Conservation (phyloP, 2,888 invertebrate genomes). For the Clostera curtula region DNA sequence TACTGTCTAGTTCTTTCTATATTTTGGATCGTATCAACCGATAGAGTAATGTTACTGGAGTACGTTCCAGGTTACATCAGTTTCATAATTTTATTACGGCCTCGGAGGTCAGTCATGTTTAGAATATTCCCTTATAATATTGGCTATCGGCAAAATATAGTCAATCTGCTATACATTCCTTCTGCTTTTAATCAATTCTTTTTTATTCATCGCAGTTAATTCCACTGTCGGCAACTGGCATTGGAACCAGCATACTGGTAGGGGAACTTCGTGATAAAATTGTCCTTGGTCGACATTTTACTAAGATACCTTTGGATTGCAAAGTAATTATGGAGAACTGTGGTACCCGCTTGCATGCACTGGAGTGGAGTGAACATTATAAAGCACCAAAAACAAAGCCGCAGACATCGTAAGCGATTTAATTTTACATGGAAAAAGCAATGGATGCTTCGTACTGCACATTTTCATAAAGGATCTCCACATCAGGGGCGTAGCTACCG, state of each 20-base stretch:
- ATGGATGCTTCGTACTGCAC: constrained; percentile 1
- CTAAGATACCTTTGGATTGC: constrained; percentile 58
- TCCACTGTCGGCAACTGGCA: constrained; percentile 74
- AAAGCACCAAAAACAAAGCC: constrained; percentile 57
- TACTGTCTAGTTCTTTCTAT: no score
- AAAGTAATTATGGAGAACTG: constrained; percentile 70
- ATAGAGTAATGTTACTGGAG: no score
- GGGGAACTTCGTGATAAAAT: constrained; percentile 76
- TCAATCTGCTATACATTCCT: no score
- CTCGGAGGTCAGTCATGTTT: no score
- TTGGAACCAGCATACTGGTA: constrained; percentile 79
- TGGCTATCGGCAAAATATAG: no score
- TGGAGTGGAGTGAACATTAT: constrained; percentile 68
- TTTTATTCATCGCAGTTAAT: constrained; percentile 36
- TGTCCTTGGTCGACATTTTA: constrained; percentile 78
- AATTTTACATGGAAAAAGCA: neutral
- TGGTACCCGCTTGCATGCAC: constrained; percentile 66
- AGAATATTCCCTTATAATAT: no score
- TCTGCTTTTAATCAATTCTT: constrained; percentile 1
- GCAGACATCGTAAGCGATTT: constrained; percentile 34
- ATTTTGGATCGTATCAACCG: no score
- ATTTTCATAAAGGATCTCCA: neutral
- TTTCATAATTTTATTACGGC: no score
- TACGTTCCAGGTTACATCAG: no score
- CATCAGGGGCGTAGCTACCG: no score